phyloP scores from a whole-genome alignment of 2,888 invertebrate genomes.

The Patella caerulea region DNA sequence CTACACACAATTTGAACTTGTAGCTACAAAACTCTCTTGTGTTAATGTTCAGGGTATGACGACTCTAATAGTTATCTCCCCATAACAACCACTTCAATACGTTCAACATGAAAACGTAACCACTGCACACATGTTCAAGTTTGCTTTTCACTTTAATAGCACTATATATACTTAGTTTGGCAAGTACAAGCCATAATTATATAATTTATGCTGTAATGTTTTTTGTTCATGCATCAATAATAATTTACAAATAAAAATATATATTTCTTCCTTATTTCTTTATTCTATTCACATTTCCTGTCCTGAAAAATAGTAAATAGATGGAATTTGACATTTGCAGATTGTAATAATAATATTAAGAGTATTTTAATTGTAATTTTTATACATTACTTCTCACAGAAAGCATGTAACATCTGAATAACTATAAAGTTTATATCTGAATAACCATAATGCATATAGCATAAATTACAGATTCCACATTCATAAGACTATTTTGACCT shows the following conservation, averaged over 20 bases:
- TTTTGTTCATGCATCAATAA: constrained; percentile 5
- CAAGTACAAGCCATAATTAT: constrained; percentile 10
- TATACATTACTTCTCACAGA: too few relatives aligned
- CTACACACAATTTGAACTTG: too few relatives aligned
- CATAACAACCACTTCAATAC: not conserved
- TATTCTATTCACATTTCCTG: not conserved
- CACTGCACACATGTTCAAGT: constrained; percentile 2
- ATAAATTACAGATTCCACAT: too few relatives aligned
- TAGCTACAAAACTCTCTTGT: too few relatives aligned
- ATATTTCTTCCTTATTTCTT: not conserved
- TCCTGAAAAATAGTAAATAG: not conserved
- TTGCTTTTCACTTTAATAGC: constrained; percentile 4
- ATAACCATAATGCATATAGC: too few relatives aligned
- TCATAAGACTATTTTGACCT: too few relatives aligned
- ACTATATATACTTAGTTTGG: constrained; percentile 7
- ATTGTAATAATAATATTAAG: too few relatives aligned
- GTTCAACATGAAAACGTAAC: not conserved
- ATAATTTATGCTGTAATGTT: constrained; percentile 9
- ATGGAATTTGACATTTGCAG: not conserved
- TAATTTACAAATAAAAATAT: not conserved
- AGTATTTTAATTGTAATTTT: too few relatives aligned
- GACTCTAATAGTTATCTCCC: not conserved
- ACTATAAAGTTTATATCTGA: too few relatives aligned
- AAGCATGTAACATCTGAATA: too few relatives aligned
- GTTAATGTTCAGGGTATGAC: too few relatives aligned